Percentiles rank a stretch among this genome's conserved stretches.
Evolutionary conservation across 2,797 vertebrate genomes (phyloP).

Genomic region (Tarsius wallacei): DNA sequence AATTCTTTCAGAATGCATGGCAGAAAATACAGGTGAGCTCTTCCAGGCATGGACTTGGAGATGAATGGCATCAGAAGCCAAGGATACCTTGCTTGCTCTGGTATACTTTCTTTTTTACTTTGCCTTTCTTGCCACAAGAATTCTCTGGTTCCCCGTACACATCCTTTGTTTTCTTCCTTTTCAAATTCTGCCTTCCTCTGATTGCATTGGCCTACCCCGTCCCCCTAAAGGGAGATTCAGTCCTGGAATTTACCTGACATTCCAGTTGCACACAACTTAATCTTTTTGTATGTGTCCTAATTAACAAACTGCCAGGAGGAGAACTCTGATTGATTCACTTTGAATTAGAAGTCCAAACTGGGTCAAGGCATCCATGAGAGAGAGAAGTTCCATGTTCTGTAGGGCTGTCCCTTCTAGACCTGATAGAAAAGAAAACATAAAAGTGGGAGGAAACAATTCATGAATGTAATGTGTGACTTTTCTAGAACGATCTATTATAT

Average conservation of each 20-base stretch:
- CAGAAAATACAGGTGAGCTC: not conserved
- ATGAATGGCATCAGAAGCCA: not conserved
- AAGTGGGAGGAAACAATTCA: not conserved
- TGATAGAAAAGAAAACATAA: not conserved
- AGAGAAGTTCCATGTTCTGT: not conserved
- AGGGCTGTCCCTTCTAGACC: not conserved
- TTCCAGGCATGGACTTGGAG: not conserved
- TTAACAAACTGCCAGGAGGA: not conserved
- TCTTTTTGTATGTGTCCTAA: not conserved
- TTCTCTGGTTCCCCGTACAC: not conserved
- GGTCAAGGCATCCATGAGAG: not conserved
- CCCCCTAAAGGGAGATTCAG: not conserved
- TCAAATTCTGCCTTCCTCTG: not conserved
- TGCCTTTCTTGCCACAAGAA: not conserved
- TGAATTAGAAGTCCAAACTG: not conserved
- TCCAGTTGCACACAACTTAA: not conserved
- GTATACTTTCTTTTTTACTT: not conserved
- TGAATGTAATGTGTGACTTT: not conserved
- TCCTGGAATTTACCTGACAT: slow-evolving; percentile 27
- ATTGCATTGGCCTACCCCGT: not conserved
- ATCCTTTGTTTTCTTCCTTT: not conserved
- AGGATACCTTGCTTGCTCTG: not conserved
- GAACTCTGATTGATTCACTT: not conserved
- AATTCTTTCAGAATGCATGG: not conserved
- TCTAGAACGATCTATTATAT: not conserved